Evolutionary conservation across 2,113 vertebrate genomes (phyloP), one percentile per base, ranked within the genome.

Genomic region (Amphiprion ocellaris): DNA sequence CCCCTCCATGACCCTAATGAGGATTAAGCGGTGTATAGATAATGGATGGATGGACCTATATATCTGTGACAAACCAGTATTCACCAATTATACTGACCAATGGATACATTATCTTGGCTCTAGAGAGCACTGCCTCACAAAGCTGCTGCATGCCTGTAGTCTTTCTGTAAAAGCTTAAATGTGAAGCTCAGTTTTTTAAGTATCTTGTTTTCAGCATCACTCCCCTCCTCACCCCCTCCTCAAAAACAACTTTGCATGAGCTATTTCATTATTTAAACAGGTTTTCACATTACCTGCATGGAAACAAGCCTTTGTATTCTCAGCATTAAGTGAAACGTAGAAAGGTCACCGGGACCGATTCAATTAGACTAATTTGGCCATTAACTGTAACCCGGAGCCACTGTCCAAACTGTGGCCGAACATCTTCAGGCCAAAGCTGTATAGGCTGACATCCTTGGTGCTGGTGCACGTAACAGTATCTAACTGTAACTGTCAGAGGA

Each of bases 381-480:
- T 80, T 53, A 68, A 63, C 3, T 71, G 33, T 85, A 79, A 74
- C 52, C 7, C 15, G 23, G 73, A 72, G 54, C 19, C 71, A 23
- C 10, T 49, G 50, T 53, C 54, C 10, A 19, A 30, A 30, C 62
- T 50, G 21, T 37, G 23, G 58, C 59, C n/a, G 44, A 28, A 81
- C 49, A 58, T 69, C 67, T 52, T 74, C 23, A 24, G 53, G 60
- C 55, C 54, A 44, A 66, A 66, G 67, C 60, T 26, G 9, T 21
- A 9, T 1, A 30, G 23, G 39, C 74, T 70, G 53, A 69, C 58
- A n/a, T 16, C 17, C 14, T 10, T 3, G 46, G 56, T 49, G 50
- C 60, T 37, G 52, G 37, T 70, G 71, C 56, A 56, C 15, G 74
- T 73, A 86, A 77, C 77, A 58, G 33, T 83, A 77, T 81, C 76